These are phyloP conservation scores for Polyploca ridens DNA, from an alignment of 2,888 invertebrate genomes.

Conservation along the genomic window DNA sequence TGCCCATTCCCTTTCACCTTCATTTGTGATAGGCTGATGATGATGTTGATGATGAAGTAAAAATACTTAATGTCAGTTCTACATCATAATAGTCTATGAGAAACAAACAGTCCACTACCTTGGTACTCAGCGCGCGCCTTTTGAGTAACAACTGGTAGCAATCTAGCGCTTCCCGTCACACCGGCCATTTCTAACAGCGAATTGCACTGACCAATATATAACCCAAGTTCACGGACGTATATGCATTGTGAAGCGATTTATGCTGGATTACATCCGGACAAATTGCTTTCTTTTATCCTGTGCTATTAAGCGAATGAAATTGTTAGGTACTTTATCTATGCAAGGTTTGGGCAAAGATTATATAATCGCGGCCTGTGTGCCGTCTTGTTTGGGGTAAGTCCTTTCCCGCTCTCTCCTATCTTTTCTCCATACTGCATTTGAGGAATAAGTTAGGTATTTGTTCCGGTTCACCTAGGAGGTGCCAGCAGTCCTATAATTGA, in stretches of 20 bases:
- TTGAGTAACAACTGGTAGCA: conserved; percentile 61
- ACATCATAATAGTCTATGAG: background rate
- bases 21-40: too few species aligned
- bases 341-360: too few species aligned
- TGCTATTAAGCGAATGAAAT: background rate
- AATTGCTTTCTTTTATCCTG: conserved; percentile 4
- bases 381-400: too few species aligned
- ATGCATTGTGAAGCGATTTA: conserved; percentile 16
- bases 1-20: too few species aligned
- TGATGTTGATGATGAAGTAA: too few species aligned
- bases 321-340: too few species aligned
- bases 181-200: conserved; percentile 41
- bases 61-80: background rate
- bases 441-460: too few species aligned
- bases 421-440: too few species aligned
- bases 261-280: background rate
- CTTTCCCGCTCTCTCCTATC: too few species aligned
- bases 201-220: background rate
- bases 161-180: conserved; percentile 73
- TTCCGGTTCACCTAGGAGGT: too few species aligned
- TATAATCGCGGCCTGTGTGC: too few species aligned
- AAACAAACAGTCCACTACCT: conserved; percentile 21
- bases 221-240: background rate
- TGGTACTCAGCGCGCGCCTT: conserved; percentile 43
- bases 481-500: too few species aligned